Conservation (phyloP, 2,888 invertebrate species). For the Ditula angustiorana region DNA sequence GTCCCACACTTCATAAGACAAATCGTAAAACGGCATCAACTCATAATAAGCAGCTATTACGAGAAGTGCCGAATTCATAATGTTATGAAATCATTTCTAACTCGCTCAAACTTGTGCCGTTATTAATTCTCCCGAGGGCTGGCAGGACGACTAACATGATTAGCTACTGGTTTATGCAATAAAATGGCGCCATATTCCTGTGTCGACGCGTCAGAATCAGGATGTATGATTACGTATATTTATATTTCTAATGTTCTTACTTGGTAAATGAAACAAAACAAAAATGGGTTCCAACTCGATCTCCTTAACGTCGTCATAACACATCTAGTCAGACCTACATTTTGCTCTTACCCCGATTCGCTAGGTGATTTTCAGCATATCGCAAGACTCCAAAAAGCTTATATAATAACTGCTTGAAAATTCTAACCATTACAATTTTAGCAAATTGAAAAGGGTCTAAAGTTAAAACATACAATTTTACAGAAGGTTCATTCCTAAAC, state of each 20-base stretch:
- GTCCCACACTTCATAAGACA: background rate
- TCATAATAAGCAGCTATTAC: constrained; percentile 3
- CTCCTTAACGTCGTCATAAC: too few species aligned
- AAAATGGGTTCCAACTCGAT: background rate
- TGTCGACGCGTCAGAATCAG: background rate
- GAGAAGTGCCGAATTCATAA: constrained; percentile 24
- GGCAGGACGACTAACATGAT: constrained; percentile 21
- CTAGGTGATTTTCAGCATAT: too few species aligned
- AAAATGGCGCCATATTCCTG: constrained; percentile 9
- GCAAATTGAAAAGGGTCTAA: constrained; percentile 9
- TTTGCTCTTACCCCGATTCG: too few species aligned
- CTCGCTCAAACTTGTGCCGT: constrained; percentile 24
- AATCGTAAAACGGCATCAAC: constrained; percentile 2
- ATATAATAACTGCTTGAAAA: background rate
- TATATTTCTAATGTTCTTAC: background rate
- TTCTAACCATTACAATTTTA: background rate
- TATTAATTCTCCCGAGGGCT: constrained; percentile 13
- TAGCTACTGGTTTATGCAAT: constrained; percentile 37
- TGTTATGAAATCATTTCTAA: constrained; percentile 32
- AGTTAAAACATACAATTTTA: constrained; percentile 10
- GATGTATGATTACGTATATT: background rate
- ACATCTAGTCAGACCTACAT: too few species aligned
- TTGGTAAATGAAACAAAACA: background rate
- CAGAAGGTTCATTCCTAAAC: constrained; percentile 9
- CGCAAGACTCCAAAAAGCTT: too few species aligned